Conservation (phyloP, 2,797 vertebrate genomes). For the Pseudochromis fuscus region DNA sequence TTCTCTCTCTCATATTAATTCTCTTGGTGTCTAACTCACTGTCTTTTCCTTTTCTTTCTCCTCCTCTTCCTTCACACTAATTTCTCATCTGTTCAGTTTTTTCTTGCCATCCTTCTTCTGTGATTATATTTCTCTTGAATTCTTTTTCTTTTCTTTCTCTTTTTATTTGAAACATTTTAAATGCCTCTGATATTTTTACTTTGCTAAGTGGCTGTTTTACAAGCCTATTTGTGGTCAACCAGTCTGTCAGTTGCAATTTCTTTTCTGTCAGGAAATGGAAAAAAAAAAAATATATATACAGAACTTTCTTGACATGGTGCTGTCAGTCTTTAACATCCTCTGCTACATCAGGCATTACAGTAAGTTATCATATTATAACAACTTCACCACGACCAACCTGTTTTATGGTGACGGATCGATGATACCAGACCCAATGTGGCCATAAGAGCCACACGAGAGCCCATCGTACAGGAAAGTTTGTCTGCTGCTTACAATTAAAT, state of each 20-base stretch:
- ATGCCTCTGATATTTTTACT: conserved; percentile 3
- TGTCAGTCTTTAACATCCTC: background rate
- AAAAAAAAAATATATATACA: background rate
- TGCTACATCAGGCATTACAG: background rate
- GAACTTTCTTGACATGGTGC: background rate
- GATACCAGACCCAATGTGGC: too few relatives aligned
- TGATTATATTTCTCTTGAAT: too few relatives aligned
- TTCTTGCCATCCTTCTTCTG: background rate
- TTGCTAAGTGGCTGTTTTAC: conserved; percentile 21
- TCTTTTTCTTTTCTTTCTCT: background rate
- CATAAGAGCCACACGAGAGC: background rate
- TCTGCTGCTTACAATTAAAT: background rate
- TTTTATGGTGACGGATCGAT: too few relatives aligned
- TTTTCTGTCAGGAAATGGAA: background rate
- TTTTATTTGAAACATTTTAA: conserved; percentile 1
- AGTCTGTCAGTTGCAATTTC: background rate
- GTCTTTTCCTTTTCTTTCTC: background rate
- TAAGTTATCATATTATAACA: conserved; percentile 4
- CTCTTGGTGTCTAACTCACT: background rate
- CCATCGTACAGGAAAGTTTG: background rate
- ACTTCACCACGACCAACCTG: background rate
- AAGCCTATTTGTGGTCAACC: background rate
- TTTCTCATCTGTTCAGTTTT: background rate
- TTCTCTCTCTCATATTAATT: background rate
- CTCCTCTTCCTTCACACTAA: background rate